Evolutionary conservation across 2,888 invertebrate genomes (phyloP).

Genomic region (Terebella lapidaria): DNA sequence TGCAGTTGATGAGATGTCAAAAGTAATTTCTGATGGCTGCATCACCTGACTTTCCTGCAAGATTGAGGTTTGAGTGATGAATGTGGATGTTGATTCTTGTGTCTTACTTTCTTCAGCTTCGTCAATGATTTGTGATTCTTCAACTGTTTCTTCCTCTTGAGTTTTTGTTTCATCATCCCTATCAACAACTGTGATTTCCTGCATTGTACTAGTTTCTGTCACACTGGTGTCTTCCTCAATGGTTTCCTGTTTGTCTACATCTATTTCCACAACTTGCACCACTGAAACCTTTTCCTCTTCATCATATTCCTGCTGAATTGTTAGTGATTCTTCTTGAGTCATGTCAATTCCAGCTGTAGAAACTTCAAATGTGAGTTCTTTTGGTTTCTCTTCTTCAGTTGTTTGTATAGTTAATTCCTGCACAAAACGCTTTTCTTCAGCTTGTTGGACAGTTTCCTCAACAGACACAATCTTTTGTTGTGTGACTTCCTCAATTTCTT

Average conservation of each 20-base stretch:
- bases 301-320: constrained; percentile 2
- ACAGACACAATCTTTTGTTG: neutral
- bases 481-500: constrained; percentile 5
- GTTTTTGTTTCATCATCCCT: neutral
- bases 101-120: no score
- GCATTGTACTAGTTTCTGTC: neutral
- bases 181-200: neutral
- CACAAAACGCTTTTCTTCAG: neutral
- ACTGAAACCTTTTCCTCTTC: neutral
- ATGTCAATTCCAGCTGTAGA: neutral
- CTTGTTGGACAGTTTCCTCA: constrained; percentile 1
- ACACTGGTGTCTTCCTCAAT: neutral
- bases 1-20: no score
- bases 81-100: no score
- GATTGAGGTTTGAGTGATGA: no score
- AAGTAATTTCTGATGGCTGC: no score
- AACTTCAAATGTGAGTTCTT: neutral
- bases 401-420: neutral
- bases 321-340: constrained; percentile 5
- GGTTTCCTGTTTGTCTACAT: constrained; percentile 2
- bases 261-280: constrained; percentile 3
- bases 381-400: constrained; percentile 1
- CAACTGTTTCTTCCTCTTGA: neutral
- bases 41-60: no score
- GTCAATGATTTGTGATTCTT: no score